phyloP scores from a whole-genome alignment of 2,888 invertebrate genomes.

The Panzeria rudis region DNA sequence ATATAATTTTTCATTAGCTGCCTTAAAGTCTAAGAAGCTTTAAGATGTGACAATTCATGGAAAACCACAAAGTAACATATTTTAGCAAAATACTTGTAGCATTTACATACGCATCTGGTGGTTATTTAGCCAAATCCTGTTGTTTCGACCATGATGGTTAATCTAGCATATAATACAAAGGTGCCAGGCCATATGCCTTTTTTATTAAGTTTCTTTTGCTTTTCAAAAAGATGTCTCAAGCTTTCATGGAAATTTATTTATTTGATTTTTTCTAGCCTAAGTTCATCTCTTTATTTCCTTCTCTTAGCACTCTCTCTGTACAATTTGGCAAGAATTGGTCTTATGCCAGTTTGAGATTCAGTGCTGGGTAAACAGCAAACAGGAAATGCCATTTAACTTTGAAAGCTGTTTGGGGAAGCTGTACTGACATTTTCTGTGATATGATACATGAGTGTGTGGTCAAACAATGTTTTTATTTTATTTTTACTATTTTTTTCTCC shows the following conservation, averaged over 20 bases:
- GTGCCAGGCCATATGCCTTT: conserved; percentile 5
- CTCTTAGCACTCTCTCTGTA: background rate
- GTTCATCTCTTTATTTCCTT: background rate
- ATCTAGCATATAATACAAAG: background rate
- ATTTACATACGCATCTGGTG: conserved; percentile 62
- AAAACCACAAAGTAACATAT: conserved; percentile 32
- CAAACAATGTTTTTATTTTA: conserved; percentile 31
- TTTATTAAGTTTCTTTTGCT: background rate
- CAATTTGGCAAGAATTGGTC: background rate
- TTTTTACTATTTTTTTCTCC: background rate
- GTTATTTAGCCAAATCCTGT: conserved; percentile 3
- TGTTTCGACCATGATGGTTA: background rate
- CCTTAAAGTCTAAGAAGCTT: conserved; percentile 41
- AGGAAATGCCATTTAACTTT: conserved; percentile 70
- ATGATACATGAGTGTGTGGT: conserved; percentile 59
- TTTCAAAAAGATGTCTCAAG: conserved; percentile 58
- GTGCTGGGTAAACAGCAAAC: conserved; percentile 43
- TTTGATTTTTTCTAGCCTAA: background rate
- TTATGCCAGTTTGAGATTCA: conserved; percentile 18
- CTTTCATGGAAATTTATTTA: conserved; percentile 53
- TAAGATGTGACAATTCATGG: conserved; percentile 46
- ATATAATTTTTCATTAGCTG: conserved; percentile 19
- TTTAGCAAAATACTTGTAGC: background rate
- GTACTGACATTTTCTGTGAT: conserved; percentile 64
- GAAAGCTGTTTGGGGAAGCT: conserved; percentile 68